Conservation (phyloP, 2,888 invertebrate genomes). For the Hecatera dysodea region DNA sequence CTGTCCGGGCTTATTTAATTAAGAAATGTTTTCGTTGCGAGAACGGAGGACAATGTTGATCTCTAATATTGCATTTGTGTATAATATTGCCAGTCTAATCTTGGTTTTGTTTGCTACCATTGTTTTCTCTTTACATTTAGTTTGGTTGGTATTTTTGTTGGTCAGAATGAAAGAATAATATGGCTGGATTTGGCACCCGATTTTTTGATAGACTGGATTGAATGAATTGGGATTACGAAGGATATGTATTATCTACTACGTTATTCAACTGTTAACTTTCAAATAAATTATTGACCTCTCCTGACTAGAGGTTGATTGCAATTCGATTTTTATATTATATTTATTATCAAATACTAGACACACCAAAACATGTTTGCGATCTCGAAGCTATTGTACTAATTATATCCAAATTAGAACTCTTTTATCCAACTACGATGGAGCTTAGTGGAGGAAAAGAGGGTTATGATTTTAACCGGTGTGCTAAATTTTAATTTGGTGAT, state of each 20-base stretch:
- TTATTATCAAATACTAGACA: neutral
- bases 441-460: too few relatives aligned
- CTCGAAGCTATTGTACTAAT: too few relatives aligned
- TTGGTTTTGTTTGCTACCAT: constrained; percentile 62
- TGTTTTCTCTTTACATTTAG: constrained; percentile 59
- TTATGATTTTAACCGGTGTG: too few relatives aligned
- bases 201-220: neutral
- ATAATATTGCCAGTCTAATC: constrained; percentile 71
- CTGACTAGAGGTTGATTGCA: neutral
- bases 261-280: neutral
- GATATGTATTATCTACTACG: neutral
- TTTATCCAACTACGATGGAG: too few relatives aligned
- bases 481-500: too few relatives aligned
- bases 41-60: constrained; percentile 69
- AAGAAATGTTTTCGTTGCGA: constrained; percentile 80
- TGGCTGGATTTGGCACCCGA: neutral
- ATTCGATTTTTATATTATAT: neutral
- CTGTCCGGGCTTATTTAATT: constrained; percentile 83
- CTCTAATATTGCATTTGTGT: constrained; percentile 75
- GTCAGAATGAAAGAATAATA: constrained; percentile 51
- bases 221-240: neutral
- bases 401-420: too few relatives aligned
- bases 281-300: neutral
- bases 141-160: constrained; percentile 26
- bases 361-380: too few relatives aligned